Evolutionary conservation across 2,888 invertebrate genomes (phyloP), one percentile per base, ranked within the genome.

Genomic region (Nemoura dubitans): DNA sequence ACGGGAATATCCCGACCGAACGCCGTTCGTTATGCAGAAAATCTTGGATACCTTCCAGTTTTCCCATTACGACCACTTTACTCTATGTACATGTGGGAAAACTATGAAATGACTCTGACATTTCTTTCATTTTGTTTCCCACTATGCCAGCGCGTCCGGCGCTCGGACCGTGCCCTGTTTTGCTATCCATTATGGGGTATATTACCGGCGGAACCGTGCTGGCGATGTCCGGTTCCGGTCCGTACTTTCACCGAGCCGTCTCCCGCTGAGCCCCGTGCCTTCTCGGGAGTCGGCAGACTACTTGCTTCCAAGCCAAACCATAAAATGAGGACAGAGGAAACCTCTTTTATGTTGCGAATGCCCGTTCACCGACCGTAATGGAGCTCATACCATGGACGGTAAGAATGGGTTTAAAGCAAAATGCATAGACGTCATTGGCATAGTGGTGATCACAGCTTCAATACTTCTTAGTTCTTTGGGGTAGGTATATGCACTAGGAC

Each of bases 161-260:
- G 59, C 59, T 59, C 36, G 36, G 3, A 3, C 36, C n/a, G n/a
- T 6, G 36, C 3, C 36, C 10, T 59, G 59, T 59, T 59, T 59
- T 59, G 59, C 59, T 59, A 59, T 59, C 59, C 59, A 59, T 21
- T 59, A 59, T 59, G 59, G 59, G 59, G 59, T 59, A 59, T 59
- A 59, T 59, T 59, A 59, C 59, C 59, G 59, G 6, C 59, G 59
- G 59, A 59, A 21, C 59, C 59, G 59, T 59, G 59, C 59, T 59
- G 1, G 21, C 59, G 59, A 59, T 59, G 59, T 59, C 59, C 59
- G 59, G 59, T 59, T 59, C 59, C 59, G 59, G 59, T 59, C 59
- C 59, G 59, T 59, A 59, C 59, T 59, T 59, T 59, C 59, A 59
- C 59, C 59, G 59, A 59, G 3, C 6, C 59, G 14, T 21, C 59